Evolutionary conservation across 30 jellyfish, hydroid and myxozoan genomes (phyloP), one percentile per base, ranked within the genome.

Genomic region (Sanderia malayensis): DNA sequence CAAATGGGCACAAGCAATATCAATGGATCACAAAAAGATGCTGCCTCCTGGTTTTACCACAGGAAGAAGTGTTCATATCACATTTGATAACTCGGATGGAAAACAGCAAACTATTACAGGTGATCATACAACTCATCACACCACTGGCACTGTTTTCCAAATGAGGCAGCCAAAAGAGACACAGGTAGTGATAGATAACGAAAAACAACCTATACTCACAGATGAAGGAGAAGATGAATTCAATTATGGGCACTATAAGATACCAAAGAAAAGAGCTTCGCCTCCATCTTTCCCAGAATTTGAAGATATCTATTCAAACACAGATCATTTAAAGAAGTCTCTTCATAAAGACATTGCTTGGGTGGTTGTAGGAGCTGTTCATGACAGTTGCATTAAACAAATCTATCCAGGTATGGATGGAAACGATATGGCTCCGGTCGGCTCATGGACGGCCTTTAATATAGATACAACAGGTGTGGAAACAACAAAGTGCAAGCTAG

Each of bases 381-480:
- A 13, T 37, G 52, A 37, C 52, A 13, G 13, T 37, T 37, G 52
- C 52, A 37, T 37, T 37, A 37, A 37, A 37, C 6, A 37, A 37
- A 37, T 37, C 52, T 37, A 37, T 37, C 52, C 52, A 37, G 52
- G 52, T 37, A 37, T 37, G 13, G 52, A 37, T 37, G 52, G 52
- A 37, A 37, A 37, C 52, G 13, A 37, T 37, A 37, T 37, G 13
- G 52, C 52, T 37, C 52, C 52, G 13, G 52, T 37, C 13, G 52
- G 52, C 52, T 37, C 52, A 37, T 37, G 52, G 52, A 37, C 52
- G 52, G 52, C 52, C 52, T 37, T 37, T 37, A 37, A 37, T 37
- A 37, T 37, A 37, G 52, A 37, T 37, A 37, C 52, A 37, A 37
- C 52, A 37, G 52, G 52, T 37, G 52, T 37, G 52, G 52, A 37